phyloP scores from a whole-genome alignment of 2,888 invertebrate species.

The Heteromyza rotundicornis region DNA sequence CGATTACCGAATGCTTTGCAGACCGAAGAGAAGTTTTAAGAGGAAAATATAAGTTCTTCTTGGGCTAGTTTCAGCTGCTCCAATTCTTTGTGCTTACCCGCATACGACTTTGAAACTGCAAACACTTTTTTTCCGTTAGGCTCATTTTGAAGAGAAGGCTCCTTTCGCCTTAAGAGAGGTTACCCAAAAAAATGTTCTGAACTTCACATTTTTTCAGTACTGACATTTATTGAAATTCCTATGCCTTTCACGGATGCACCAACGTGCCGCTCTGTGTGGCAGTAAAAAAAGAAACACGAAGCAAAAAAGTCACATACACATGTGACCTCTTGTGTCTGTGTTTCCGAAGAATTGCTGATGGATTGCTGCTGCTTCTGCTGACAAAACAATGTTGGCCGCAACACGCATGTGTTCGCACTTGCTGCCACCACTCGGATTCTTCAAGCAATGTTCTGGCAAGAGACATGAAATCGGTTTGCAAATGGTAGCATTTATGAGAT shows the following conservation, averaged over 20 bases:
- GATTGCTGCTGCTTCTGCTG: not conserved
- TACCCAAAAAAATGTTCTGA: not conserved
- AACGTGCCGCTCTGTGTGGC: not conserved
- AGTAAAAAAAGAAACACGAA: not conserved
- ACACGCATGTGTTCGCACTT: not conserved
- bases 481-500: not conserved
- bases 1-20: too few species aligned
- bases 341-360: not conserved
- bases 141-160: too few species aligned
- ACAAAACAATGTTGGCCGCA: not conserved
- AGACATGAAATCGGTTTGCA: not conserved
- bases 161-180: slow-evolving; percentile 26
- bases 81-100: too few species aligned
- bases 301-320: not conserved
- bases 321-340: not conserved
- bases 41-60: too few species aligned
- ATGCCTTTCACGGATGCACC: not conserved
- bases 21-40: too few species aligned
- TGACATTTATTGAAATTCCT: not conserved
- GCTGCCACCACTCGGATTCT: too few species aligned
- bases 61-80: too few species aligned
- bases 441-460: not conserved
- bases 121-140: too few species aligned
- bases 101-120: too few species aligned
- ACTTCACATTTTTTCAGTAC: not conserved